These are phyloP conservation scores for Himalopsyche japonica DNA, from an alignment of 2,888 invertebrate species.

Conservation along the genomic window DNA sequence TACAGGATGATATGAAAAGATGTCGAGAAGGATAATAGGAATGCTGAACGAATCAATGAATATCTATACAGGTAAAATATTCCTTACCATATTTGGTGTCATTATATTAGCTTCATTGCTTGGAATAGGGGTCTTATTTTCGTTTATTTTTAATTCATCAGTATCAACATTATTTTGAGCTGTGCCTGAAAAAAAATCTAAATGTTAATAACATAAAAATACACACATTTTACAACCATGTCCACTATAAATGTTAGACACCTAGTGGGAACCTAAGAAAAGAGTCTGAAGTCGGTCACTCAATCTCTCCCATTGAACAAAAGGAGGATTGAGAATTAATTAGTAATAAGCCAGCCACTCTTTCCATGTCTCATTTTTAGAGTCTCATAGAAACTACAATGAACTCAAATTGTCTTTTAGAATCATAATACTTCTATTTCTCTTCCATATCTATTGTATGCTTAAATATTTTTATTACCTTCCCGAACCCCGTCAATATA, in stretches of 20 bases:
- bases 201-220: background rate
- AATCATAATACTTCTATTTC: background rate
- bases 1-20: no score
- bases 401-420: no score
- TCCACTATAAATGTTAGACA: no score
- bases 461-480: constrained; percentile 43
- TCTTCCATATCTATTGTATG: background rate
- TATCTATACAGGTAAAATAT: no score
- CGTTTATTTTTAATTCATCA: background rate
- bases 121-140: background rate
- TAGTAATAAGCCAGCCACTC: no score
- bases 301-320: no score
- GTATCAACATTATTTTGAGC: background rate
- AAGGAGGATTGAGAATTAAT: no score
- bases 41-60: no score
- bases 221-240: background rate
- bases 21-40: no score
- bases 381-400: no score
- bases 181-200: background rate
- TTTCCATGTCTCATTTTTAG: no score
- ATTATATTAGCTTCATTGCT: background rate
- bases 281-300: background rate
- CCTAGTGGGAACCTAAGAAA: background rate
- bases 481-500: constrained; percentile 52
- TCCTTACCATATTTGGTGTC: background rate